Conservation (phyloP, 1,140 invertebrate species). For the Alviniconcha marisindica region DNA sequence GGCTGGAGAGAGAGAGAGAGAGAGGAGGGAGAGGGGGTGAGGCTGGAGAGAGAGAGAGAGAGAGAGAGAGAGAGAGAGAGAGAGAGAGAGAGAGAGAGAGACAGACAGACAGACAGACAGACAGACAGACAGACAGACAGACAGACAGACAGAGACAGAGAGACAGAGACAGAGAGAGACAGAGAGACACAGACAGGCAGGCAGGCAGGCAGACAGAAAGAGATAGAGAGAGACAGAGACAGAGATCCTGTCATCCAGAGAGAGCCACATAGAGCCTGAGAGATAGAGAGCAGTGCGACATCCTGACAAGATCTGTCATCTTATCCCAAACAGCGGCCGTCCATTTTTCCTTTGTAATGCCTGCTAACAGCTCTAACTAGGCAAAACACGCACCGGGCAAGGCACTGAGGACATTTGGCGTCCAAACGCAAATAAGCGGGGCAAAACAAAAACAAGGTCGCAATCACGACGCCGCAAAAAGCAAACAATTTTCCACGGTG, state of each 20-base stretch:
- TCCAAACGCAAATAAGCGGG: no score
- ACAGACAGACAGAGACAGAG: background rate
- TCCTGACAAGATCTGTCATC: no score
- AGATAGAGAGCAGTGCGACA: background rate
- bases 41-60: background rate
- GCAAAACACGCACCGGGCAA: no score
- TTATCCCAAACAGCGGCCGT: no score
- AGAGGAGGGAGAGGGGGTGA: background rate
- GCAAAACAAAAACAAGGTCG: no score
- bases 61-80: conserved; percentile 38
- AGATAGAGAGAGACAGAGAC: background rate
- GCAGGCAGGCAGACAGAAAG: background rate
- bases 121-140: background rate
- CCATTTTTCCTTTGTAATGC: no score
- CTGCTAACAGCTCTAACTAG: no score
- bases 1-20: background rate
- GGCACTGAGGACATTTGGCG: no score
- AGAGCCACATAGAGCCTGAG: background rate
- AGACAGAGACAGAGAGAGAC: background rate
- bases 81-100: conserved; percentile 27
- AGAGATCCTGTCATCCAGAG: background rate
- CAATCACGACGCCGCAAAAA: no score
- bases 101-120: background rate
- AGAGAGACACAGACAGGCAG: background rate
- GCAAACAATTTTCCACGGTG: no score